These are phyloP conservation scores for Emberiza fucata DNA, from an alignment of 2,113 vertebrate species.

Conservation along the genomic window DNA sequence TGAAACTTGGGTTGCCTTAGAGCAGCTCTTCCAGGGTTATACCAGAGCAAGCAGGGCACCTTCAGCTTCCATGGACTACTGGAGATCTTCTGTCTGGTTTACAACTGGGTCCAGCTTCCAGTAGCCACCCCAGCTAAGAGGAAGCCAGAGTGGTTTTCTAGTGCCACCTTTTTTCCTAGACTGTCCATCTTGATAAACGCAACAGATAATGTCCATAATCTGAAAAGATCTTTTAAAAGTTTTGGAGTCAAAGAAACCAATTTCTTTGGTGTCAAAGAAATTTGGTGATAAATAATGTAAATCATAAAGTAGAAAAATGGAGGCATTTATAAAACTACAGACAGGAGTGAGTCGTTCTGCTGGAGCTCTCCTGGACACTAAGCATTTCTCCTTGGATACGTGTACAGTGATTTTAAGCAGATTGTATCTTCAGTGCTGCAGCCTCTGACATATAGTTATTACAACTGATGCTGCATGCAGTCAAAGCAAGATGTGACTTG, in stretches of 20 bases:
- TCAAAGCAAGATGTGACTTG: conserved; percentile 59
- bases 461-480: neutral
- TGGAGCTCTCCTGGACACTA: neutral
- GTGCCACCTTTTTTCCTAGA: neutral
- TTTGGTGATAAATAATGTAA: neutral
- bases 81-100: neutral
- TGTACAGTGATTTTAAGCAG: conserved; percentile 3
- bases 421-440: neutral
- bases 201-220: neutral
- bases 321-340: neutral
- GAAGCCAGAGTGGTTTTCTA: neutral
- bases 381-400: neutral
- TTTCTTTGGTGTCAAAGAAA: neutral
- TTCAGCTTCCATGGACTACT: neutral
- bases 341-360: neutral
- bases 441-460: conserved; percentile 56
- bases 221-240: neutral
- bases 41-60: neutral
- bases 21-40: neutral
- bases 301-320: neutral
- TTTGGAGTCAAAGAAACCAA: neutral
- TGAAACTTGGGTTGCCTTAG: neutral
- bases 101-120: neutral
- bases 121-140: neutral
- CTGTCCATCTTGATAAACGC: neutral